Conservation (phyloP, 1,140 invertebrate genomes). For the Laupala kohalensis region DNA sequence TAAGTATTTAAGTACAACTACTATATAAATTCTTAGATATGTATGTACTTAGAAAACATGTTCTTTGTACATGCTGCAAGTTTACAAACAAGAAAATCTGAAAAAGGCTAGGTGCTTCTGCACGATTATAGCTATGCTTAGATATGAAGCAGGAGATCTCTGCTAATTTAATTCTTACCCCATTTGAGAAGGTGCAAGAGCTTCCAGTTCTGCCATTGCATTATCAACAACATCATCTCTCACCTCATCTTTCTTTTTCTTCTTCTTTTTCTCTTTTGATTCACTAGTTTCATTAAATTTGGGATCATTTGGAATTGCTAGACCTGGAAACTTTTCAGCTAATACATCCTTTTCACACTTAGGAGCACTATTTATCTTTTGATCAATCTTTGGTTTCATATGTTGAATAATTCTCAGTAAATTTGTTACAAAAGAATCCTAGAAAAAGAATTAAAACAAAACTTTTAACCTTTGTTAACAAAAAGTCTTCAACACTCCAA, state of each 20-base stretch:
- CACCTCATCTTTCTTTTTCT: slow-evolving; percentile 25
- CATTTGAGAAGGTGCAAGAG: slow-evolving; percentile 51
- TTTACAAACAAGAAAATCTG: too few relatives aligned
- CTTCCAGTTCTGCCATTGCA: slow-evolving; percentile 81
- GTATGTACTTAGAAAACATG: too few relatives aligned
- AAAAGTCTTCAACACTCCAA: not conserved
- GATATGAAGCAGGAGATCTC: too few relatives aligned
- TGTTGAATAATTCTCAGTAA: slow-evolving; percentile 85
- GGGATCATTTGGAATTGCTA: slow-evolving; percentile 79
- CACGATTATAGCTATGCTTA: too few relatives aligned
- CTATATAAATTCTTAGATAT: too few relatives aligned
- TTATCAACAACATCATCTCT: slow-evolving; percentile 53
- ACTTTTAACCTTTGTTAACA: not conserved
- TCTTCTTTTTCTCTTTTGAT: slow-evolving; percentile 22
- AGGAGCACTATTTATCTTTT: slow-evolving; percentile 17
- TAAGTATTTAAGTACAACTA: too few relatives aligned
- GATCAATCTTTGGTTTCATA: slow-evolving; percentile 59
- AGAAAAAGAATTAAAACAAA: slow-evolving; percentile 19
- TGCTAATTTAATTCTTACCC: slow-evolving; percentile 2
- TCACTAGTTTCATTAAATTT: slow-evolving; percentile 25
- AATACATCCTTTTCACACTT: slow-evolving; percentile 41
- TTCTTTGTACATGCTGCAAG: too few relatives aligned
- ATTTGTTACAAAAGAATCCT: slow-evolving; percentile 87
- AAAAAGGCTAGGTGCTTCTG: too few relatives aligned
- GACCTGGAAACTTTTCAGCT: slow-evolving; percentile 70